phyloP scores from a whole-genome alignment of 2,797 vertebrate genomes.

The Staurois parvus region DNA sequence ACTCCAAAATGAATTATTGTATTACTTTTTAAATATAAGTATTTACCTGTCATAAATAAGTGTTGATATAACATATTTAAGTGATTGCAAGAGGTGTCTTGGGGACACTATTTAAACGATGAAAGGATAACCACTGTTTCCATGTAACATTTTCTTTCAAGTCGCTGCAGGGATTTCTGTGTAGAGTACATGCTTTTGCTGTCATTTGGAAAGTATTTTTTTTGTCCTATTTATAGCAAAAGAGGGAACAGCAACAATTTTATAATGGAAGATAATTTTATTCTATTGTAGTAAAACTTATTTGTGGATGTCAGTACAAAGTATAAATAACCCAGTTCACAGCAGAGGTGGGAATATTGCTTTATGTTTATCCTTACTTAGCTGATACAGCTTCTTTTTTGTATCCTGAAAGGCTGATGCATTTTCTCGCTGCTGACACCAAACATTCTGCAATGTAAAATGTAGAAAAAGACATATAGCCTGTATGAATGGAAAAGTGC shows the following conservation, averaged over 20 bases:
- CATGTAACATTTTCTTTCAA: constrained; percentile 12
- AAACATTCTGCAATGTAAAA: background rate
- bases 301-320: constrained; percentile 22
- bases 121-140: constrained; percentile 11
- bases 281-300: constrained; percentile 24
- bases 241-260: constrained; percentile 28
- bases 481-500: background rate
- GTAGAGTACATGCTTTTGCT: constrained; percentile 3
- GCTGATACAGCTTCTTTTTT: background rate
- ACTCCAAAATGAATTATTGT: background rate
- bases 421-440: background rate
- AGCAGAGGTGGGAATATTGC: constrained; percentile 25
- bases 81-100: background rate
- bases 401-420: background rate
- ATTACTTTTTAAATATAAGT: background rate
- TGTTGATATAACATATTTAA: background rate
- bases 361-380: constrained; percentile 23
- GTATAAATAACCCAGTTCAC: constrained; percentile 19
- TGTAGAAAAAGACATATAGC: background rate
- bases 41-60: background rate
- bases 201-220: constrained; percentile 18
- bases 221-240: constrained; percentile 32
- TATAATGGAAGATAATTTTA: constrained; percentile 29
- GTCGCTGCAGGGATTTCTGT: constrained; percentile 19
- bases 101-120: constrained; percentile 7